These are phyloP conservation scores for Ardeotis arabs DNA, from an alignment of 2,113 vertebrate species.

Conservation along the genomic window DNA sequence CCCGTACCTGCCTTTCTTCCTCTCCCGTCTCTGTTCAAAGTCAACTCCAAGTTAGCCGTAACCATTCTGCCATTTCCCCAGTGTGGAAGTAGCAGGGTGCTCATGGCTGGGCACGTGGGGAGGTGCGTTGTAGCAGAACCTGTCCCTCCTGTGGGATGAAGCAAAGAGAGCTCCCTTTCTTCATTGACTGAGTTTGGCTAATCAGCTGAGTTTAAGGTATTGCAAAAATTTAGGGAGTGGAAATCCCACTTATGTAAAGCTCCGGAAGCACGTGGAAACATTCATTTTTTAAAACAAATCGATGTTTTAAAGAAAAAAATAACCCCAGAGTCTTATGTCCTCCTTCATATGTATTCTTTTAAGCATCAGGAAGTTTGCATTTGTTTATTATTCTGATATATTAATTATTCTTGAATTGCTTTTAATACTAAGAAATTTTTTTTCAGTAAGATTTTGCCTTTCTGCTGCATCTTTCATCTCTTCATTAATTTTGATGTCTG, in stretches of 20 bases:
- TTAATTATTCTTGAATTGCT: background rate
- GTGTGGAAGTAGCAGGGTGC: background rate
- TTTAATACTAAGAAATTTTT: slow-evolving; percentile 22
- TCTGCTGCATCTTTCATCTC: slow-evolving; percentile 7
- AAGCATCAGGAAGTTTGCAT: background rate
- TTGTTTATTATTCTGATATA: background rate
- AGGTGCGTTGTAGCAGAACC: background rate
- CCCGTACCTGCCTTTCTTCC: background rate
- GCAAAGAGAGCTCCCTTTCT: background rate
- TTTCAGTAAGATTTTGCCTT: slow-evolving; percentile 7
- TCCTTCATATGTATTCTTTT: background rate
- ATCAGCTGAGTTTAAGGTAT: background rate
- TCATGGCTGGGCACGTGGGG: accelerated
- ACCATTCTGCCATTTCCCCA: background rate
- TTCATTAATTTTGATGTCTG: slow-evolving; percentile 17
- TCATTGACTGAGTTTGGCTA: background rate
- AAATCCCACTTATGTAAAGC: background rate
- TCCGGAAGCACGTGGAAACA: background rate
- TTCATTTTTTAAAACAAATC: background rate
- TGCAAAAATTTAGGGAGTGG: background rate
- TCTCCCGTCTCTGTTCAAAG: background rate
- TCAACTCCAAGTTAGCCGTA: background rate
- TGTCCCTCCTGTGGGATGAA: background rate
- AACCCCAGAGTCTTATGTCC: background rate
- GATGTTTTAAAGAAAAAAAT: background rate